phyloP scores from a whole-genome alignment of 2,113 vertebrate species.

The Theristicus caerulescens region DNA sequence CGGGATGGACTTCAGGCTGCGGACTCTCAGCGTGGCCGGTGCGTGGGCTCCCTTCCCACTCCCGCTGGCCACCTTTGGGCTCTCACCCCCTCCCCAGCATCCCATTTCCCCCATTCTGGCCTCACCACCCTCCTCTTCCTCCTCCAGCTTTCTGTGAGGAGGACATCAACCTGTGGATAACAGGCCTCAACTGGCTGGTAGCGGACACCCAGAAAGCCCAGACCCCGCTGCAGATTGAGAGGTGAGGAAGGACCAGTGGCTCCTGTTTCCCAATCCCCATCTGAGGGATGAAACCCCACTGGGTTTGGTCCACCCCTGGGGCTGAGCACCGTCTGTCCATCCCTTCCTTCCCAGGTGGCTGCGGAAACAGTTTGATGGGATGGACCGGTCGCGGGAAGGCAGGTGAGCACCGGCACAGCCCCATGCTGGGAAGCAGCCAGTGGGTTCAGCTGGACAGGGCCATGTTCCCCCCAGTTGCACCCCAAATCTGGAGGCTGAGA shows the following conservation, averaged over 20 bases:
- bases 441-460: neutral
- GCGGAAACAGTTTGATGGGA: constrained; percentile 83
- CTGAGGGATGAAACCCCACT: neutral
- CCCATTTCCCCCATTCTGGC: neutral
- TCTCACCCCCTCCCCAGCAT: neutral
- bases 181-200: constrained; percentile 84
- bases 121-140: neutral
- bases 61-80: neutral
- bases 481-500: neutral
- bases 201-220: constrained; percentile 78
- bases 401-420: constrained; percentile 64
- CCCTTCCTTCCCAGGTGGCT: constrained; percentile 77
- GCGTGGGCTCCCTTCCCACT: neutral
- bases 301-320: neutral
- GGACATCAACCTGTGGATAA: constrained; percentile 85
- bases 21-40: constrained; percentile 84
- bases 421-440: fast-evolving
- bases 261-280: neutral
- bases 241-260: constrained; percentile 49
- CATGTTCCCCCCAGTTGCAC: fast-evolving
- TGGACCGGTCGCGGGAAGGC: constrained; percentile 83
- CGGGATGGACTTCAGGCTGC: constrained; percentile 83
- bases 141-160: constrained; percentile 84
- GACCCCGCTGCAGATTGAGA: constrained; percentile 79
- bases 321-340: neutral